These are phyloP conservation scores for Lithobates pipiens DNA, from an alignment of 2,797 vertebrate species.

Conservation along the genomic window DNA sequence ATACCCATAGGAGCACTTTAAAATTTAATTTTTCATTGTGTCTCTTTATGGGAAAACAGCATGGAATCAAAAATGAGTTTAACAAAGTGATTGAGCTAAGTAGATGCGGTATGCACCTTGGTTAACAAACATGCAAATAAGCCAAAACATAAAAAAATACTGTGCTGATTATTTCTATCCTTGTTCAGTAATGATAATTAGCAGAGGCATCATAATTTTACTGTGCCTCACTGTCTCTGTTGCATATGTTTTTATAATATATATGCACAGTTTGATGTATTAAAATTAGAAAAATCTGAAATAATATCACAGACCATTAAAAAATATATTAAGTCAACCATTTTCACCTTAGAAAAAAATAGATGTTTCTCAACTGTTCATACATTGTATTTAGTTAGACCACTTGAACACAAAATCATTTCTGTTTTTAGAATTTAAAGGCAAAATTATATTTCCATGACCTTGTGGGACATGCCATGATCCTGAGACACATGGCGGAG, in stretches of 20 bases:
- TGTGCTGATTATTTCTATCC: slow-evolving; percentile 12
- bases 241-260: slow-evolving; percentile 24
- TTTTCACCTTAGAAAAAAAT: too few species aligned
- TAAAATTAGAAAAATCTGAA: too few species aligned
- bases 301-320: too few species aligned
- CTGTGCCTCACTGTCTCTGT: not conserved
- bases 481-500: too few species aligned
- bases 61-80: slow-evolving; percentile 14
- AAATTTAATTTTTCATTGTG: slow-evolving; percentile 46
- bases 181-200: slow-evolving; percentile 31
- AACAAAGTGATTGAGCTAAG: slow-evolving; percentile 10
- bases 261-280: slow-evolving; percentile 18
- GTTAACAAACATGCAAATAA: slow-evolving; percentile 54
- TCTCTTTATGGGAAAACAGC: slow-evolving; percentile 22
- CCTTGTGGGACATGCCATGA: too few species aligned
- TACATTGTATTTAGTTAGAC: too few species aligned
- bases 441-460: too few species aligned
- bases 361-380: too few species aligned
- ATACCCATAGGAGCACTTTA: slow-evolving; percentile 48
- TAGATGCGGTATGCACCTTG: slow-evolving; percentile 37
- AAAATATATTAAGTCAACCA: too few species aligned
- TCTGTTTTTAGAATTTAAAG: too few species aligned
- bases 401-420: too few species aligned
- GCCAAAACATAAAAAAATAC: slow-evolving; percentile 12
- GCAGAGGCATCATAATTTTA: not conserved